phyloP scores from a whole-genome alignment of 2,888 invertebrate species.

The Eustalomyia histrio region DNA sequence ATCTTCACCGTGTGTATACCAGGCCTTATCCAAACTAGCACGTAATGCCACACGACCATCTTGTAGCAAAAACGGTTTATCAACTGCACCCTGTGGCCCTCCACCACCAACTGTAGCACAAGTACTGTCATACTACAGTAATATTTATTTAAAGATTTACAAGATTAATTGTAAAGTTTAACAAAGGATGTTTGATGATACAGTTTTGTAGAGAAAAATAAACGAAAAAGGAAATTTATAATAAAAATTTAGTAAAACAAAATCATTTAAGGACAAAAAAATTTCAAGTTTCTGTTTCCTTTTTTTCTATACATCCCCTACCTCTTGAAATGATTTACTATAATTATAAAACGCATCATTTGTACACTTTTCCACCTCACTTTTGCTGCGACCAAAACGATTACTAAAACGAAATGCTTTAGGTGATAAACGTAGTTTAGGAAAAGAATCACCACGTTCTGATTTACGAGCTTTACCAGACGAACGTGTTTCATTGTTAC shows the following conservation, averaged over 20 bases:
- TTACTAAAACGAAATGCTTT: constrained; percentile 78
- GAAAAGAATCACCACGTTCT: constrained; percentile 77
- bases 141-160: neutral
- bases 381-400: constrained; percentile 78
- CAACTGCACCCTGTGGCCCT: constrained; percentile 86
- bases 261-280: too few species aligned
- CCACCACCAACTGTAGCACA: constrained; percentile 73
- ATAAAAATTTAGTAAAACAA: too few species aligned
- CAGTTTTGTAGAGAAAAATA: too few species aligned
- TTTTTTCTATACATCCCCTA: constrained; percentile 60
- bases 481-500: constrained; percentile 17
- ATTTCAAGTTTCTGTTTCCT: too few species aligned
- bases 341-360: constrained; percentile 76
- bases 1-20: constrained; percentile 91
- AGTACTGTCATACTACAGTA: constrained; percentile 67
- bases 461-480: constrained; percentile 72
- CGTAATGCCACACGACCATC: constrained; percentile 90
- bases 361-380: constrained; percentile 77
- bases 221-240: too few species aligned
- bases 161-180: constrained; percentile 79
- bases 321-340: constrained; percentile 79
- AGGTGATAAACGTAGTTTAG: constrained; percentile 77
- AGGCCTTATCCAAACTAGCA: constrained; percentile 89
- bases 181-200: too few species aligned
- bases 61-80: constrained; percentile 91